phyloP scores from a whole-genome alignment of 2,888 invertebrate genomes.

The Tiliacea citrago region DNA sequence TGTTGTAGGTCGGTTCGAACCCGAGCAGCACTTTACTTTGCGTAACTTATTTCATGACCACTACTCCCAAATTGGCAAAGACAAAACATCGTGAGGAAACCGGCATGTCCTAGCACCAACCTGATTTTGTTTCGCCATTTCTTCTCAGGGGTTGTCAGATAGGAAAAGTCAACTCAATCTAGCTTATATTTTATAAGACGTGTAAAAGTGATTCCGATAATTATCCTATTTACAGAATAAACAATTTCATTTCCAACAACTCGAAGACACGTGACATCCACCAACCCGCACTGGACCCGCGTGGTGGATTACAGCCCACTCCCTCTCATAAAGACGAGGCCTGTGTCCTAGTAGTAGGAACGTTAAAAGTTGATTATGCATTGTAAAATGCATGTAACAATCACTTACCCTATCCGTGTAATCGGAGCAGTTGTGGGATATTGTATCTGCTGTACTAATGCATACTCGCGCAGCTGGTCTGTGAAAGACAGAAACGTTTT shows the following conservation, averaged over 20 bases:
- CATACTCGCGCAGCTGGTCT: conserved; percentile 69
- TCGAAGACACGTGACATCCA: background rate
- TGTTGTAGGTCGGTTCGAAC: background rate
- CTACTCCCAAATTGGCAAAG: background rate
- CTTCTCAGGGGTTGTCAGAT: no score
- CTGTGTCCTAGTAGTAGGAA: background rate
- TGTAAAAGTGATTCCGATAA: no score
- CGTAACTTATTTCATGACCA: background rate
- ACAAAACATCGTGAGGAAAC: background rate
- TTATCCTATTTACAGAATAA: no score
- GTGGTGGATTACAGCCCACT: no score
- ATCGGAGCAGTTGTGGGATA: background rate
- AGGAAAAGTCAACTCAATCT: no score
- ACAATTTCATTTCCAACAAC: no score
- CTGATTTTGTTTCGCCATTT: no score
- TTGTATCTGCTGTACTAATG: conserved; percentile 39
- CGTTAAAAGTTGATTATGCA: background rate
- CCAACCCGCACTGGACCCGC: no score
- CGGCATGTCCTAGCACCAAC: no score
- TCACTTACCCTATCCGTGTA: conserved; percentile 17
- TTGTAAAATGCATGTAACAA: background rate
- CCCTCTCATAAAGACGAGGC: background rate
- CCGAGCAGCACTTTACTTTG: background rate
- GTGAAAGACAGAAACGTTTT: conserved; percentile 48
- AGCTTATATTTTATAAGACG: no score